A percentile compares a stretch with the other conserved stretches of the same genome.
Evolutionary conservation across 1,140 invertebrate genomes (phyloP).

Genomic region (Cardiocondyla obscurior): DNA sequence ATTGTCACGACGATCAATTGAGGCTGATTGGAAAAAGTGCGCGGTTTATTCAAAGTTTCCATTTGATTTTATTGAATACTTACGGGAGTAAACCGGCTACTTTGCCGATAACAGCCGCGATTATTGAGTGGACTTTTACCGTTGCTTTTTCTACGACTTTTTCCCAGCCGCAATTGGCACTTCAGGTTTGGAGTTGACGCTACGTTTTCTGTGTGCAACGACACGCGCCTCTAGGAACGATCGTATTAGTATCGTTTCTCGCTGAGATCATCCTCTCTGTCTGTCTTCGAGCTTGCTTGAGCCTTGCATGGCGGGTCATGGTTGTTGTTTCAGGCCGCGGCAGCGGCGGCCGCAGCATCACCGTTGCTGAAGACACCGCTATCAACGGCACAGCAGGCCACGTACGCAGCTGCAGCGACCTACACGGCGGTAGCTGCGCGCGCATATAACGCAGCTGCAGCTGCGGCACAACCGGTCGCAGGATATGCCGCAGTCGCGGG

Average conservation of each 20-base stretch:
- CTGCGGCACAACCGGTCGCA: conserved; percentile 87
- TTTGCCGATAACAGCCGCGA: neutral
- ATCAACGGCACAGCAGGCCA: conserved; percentile 89
- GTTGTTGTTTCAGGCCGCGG: conserved; percentile 85
- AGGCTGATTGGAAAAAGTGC: neutral
- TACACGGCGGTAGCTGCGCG: conserved; percentile 92
- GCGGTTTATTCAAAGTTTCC: neutral
- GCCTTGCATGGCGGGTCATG: conserved; percentile 85
- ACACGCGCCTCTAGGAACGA: conserved; percentile 48
- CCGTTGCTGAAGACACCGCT: conserved; percentile 88
- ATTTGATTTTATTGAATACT: neutral
- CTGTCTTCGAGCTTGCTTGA: conserved; percentile 80
- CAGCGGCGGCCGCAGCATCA: conserved; percentile 88
- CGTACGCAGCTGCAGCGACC: conserved; percentile 92
- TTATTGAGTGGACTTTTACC: neutral
- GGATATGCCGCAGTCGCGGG: conserved; percentile 89
- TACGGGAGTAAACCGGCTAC: neutral
- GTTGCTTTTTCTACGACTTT: neutral
- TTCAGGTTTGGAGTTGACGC: neutral
- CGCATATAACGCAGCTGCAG: conserved; percentile 88
- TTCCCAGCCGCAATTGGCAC: neutral
- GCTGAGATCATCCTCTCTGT: conserved; percentile 62
- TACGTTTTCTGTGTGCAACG: conserved; percentile 36
- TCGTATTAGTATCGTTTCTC: conserved; percentile 63
- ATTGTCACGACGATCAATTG: neutral